Conservation (phyloP, 2,888 invertebrate species). For the Aphelenchoides bicaudatus region DNA sequence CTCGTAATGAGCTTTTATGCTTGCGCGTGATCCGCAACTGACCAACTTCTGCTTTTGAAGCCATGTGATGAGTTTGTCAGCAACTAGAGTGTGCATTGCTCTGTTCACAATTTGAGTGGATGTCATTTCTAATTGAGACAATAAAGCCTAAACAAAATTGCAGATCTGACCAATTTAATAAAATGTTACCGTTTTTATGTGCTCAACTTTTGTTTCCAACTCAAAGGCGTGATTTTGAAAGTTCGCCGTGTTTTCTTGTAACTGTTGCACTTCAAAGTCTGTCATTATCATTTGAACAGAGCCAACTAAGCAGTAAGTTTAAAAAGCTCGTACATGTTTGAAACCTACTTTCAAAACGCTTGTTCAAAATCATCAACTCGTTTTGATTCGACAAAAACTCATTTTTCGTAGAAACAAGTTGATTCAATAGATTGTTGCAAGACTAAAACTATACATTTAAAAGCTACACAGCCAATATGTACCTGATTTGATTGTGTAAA, state of each 20-base stretch:
- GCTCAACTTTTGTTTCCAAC: constrained; percentile 16
- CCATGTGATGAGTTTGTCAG: constrained; percentile 24
- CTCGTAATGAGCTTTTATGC: constrained; percentile 20
- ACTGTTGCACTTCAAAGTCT: constrained; percentile 15
- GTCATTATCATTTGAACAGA: neutral
- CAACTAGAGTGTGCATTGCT: constrained; percentile 24
- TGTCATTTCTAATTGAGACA: constrained; percentile 16
- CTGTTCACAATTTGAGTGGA: constrained; percentile 10
- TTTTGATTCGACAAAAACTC: constrained; percentile 16
- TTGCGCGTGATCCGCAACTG: constrained; percentile 22
- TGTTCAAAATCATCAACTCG: constrained; percentile 15
- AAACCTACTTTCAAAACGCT: constrained; percentile 17
- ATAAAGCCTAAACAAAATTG: constrained; percentile 1
- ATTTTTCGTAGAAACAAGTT: constrained; percentile 9
- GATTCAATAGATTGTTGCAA: constrained; percentile 13
- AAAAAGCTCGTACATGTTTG: neutral
- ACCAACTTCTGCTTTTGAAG: constrained; percentile 23
- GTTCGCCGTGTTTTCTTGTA: constrained; percentile 13
- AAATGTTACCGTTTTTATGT: constrained; percentile 15
- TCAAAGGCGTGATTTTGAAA: constrained; percentile 18
- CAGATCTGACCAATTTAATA: neutral
- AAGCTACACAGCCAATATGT: neutral
- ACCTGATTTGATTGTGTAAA: constrained; percentile 20
- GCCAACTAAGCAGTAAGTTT: neutral
- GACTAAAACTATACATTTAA: constrained; percentile 3